Conservation (phyloP, 2,888 invertebrate genomes). For the Ecliptopera silaceata region DNA sequence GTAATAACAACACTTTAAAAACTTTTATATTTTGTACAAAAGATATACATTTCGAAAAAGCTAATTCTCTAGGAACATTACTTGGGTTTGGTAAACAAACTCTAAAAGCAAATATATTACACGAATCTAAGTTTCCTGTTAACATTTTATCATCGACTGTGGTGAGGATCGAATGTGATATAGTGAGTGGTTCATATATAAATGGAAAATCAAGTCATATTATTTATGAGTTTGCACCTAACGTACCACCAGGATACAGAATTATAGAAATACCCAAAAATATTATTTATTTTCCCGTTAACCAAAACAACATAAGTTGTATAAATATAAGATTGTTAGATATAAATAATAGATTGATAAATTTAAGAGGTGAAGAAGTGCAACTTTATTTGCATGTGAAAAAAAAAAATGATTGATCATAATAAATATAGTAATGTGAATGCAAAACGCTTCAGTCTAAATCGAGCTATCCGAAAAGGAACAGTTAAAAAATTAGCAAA, state of each 20-base stretch:
- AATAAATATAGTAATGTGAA: not conserved
- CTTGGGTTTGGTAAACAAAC: not conserved
- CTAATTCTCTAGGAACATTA: not conserved
- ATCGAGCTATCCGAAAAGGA: not conserved
- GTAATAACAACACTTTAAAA: conserved; percentile 1
- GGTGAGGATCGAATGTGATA: not conserved
- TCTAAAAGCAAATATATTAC: not conserved
- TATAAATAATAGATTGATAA: not conserved
- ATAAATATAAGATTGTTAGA: not conserved
- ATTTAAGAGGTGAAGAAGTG: not conserved
- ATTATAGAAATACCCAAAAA: conserved; percentile 7
- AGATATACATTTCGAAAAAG: not conserved
- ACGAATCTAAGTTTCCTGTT: not conserved
- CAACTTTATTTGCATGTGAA: not conserved
- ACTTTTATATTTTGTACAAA: too few species aligned
- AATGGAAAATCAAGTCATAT: too few species aligned
- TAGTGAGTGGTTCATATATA: too few species aligned
- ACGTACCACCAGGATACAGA: not conserved
- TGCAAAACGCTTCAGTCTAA: not conserved
- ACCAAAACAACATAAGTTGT: not conserved
- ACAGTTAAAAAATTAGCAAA: not conserved
- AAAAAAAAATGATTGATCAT: too few species aligned
- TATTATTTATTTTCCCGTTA: not conserved
- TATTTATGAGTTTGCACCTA: not conserved
- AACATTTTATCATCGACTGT: not conserved